A percentile compares a stretch with the other conserved stretches of the same genome.
phyloP scores from a whole-genome alignment of 2,888 invertebrate genomes.

The Parnassius apollo region DNA sequence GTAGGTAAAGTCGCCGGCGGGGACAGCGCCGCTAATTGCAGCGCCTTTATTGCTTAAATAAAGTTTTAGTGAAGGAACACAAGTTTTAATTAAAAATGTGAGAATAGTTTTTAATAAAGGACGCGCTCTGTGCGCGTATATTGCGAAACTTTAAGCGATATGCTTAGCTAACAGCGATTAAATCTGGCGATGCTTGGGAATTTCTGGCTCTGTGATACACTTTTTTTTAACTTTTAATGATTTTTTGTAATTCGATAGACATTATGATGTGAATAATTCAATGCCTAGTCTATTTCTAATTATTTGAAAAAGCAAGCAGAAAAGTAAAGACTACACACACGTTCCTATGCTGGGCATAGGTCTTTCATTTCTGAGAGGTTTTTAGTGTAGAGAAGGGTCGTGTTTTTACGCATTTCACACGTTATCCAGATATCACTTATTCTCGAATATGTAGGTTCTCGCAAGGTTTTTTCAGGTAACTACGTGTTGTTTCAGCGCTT shows the following conservation, averaged over 20 bases:
- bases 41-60: constrained; percentile 81
- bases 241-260: background rate
- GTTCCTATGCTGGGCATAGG: too few relatives aligned
- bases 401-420: too few relatives aligned
- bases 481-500: too few relatives aligned
- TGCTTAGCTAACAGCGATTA: constrained; percentile 71
- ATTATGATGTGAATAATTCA: too few relatives aligned
- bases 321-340: too few relatives aligned
- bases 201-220: constrained; percentile 28
- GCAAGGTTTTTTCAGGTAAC: too few relatives aligned
- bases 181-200: constrained; percentile 33
- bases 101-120: constrained; percentile 82
- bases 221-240: constrained; percentile 8
- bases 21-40: constrained; percentile 80
- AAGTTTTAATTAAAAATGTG: constrained; percentile 82
- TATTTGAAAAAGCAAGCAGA: too few relatives aligned
- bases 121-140: constrained; percentile 76
- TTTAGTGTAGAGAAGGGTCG: too few relatives aligned
- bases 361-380: too few relatives aligned
- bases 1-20: constrained; percentile 78
- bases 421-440: too few relatives aligned
- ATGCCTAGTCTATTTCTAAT: too few relatives aligned
- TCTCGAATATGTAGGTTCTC: too few relatives aligned
- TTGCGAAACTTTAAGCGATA: constrained; percentile 80
- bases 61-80: constrained; percentile 80